Evolutionary conservation across 2,888 invertebrate genomes (phyloP).

Genomic region (Osedax frankpressi): DNA sequence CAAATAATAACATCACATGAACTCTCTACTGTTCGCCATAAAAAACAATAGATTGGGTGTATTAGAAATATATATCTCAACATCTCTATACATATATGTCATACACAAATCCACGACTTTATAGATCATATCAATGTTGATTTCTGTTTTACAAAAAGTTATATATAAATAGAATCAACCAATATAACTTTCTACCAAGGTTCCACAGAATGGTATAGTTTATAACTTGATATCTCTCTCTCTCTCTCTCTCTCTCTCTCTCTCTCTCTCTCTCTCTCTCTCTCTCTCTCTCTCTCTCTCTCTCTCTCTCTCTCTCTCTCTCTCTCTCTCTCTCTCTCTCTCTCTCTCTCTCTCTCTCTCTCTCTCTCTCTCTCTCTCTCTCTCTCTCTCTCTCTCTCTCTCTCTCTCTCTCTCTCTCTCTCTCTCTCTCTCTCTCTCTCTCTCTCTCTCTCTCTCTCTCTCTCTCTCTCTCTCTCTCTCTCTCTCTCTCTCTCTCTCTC

Average conservation of each 20-base stretch:
- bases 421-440: slow-evolving; percentile 12
- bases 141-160: too few species aligned
- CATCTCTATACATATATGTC: too few species aligned
- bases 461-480: background rate
- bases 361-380: slow-evolving; percentile 12
- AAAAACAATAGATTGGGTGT: too few species aligned
- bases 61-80: too few species aligned
- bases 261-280: slow-evolving; percentile 12
- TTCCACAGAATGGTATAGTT: too few species aligned
- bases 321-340: slow-evolving; percentile 12
- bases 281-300: slow-evolving; percentile 10
- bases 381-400: slow-evolving; percentile 12
- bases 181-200: too few species aligned
- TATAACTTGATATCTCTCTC: too few species aligned
- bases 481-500: background rate
- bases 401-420: slow-evolving; percentile 12
- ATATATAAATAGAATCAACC: too few species aligned
- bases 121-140: too few species aligned
- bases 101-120: too few species aligned
- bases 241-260: slow-evolving; percentile 12
- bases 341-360: slow-evolving; percentile 12
- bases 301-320: slow-evolving; percentile 12
- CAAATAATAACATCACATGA: too few species aligned
- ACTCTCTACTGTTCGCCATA: too few species aligned
- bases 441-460: slow-evolving; percentile 4